Percentiles rank a stretch among this genome's conserved stretches.
These are phyloP conservation scores for Parnassius apollo DNA, from an alignment of 2,888 invertebrate genomes.

Conservation along the genomic window DNA sequence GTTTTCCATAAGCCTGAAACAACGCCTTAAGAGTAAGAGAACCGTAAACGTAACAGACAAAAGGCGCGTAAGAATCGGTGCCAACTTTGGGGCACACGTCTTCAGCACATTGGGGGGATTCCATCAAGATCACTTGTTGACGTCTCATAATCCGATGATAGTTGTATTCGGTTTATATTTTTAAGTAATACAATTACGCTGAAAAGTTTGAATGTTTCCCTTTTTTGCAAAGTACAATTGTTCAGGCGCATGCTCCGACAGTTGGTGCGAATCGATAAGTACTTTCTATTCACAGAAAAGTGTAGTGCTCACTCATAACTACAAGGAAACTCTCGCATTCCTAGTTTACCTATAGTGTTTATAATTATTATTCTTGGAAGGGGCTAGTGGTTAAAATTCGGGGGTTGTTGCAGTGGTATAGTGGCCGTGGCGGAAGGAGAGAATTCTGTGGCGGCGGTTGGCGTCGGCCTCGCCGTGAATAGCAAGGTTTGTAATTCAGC, in stretches of 20 bases:
- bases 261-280: slow-evolving; percentile 2
- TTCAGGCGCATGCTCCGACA: slow-evolving; percentile 13
- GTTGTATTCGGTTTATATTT: no score
- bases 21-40: no score
- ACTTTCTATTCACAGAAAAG: background rate
- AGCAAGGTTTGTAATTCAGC: slow-evolving; percentile 57
- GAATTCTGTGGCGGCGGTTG: slow-evolving; percentile 64
- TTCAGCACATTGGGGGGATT: no score
- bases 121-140: no score
- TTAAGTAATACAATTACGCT: background rate
- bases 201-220: slow-evolving; percentile 3
- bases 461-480: slow-evolving; percentile 78
- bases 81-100: no score
- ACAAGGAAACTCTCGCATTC: slow-evolving; percentile 5
- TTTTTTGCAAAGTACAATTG: background rate
- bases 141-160: no score
- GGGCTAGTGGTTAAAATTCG: slow-evolving; percentile 12
- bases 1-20: no score
- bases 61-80: no score
- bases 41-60: no score
- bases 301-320: slow-evolving; percentile 1
- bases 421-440: slow-evolving; percentile 74
- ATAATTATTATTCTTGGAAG: background rate
- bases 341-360: slow-evolving; percentile 1
- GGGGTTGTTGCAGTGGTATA: slow-evolving; percentile 26